These are phyloP conservation scores for Cyanoderma ruficeps DNA, from an alignment of 2,113 vertebrate species.

Conservation along the genomic window DNA sequence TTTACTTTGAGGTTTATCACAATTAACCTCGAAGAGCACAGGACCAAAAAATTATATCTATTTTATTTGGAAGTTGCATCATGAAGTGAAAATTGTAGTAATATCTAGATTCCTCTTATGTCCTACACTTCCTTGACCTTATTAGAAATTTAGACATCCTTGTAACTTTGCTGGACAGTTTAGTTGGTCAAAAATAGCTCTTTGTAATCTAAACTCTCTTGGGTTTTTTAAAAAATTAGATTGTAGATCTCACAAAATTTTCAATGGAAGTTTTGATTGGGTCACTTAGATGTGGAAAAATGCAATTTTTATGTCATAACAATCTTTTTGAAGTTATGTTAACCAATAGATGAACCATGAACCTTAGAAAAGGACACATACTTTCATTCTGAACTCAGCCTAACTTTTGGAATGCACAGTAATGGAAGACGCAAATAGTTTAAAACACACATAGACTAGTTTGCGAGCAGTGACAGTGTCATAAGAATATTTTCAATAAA, in stretches of 20 bases:
- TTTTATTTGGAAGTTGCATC: neutral
- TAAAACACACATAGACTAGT: neutral
- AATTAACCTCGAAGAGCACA: neutral
- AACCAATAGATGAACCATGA: neutral
- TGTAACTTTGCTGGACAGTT: neutral
- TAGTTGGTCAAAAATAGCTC: neutral
- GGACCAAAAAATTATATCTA: neutral
- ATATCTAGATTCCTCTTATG: neutral
- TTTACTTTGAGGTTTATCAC: neutral
- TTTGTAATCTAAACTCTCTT: neutral
- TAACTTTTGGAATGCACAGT: neutral
- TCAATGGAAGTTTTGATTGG: neutral
- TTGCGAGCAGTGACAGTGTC: neutral
- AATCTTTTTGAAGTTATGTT: neutral
- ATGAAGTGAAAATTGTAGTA: neutral
- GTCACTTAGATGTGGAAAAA: conserved; percentile 7
- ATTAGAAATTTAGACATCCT: neutral
- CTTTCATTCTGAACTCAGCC: neutral
- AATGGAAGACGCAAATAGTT: neutral
- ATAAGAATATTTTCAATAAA: neutral
- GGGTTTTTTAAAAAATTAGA: neutral
- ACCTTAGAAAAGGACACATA: neutral
- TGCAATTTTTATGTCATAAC: neutral
- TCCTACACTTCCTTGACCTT: neutral
- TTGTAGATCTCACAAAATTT: neutral